Conservation (phyloP, 2,888 invertebrate genomes). For the Nymphalis c-album region DNA sequence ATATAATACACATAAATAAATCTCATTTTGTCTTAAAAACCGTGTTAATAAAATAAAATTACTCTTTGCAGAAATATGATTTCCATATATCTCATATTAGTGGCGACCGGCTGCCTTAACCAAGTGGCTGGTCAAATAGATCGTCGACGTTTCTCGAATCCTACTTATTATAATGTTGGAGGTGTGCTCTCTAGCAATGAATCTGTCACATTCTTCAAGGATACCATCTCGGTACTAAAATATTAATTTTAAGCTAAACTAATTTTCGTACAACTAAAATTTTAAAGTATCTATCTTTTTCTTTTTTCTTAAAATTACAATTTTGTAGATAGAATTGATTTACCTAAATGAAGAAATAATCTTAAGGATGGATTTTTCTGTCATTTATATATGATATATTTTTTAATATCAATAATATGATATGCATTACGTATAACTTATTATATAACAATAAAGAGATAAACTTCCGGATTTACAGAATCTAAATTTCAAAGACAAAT, state of each 20-base stretch:
- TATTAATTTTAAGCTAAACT: neutral
- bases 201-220: constrained; percentile 89
- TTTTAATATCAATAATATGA: too few relatives aligned
- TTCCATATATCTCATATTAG: constrained; percentile 48
- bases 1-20: too few relatives aligned
- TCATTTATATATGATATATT: too few relatives aligned
- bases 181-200: constrained; percentile 94
- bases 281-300: too few relatives aligned
- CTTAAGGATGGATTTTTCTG: too few relatives aligned
- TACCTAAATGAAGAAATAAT: too few relatives aligned
- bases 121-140: constrained; percentile 58
- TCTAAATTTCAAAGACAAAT: constrained; percentile 90
- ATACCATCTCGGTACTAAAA: constrained; percentile 89
- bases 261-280: neutral
- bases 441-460: neutral
- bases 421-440: neutral
- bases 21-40: too few relatives aligned
- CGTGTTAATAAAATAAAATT: neutral
- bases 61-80: constrained; percentile 40
- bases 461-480: constrained; percentile 80
- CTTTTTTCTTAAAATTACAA: too few relatives aligned
- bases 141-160: constrained; percentile 78
- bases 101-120: constrained; percentile 38
- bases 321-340: too few relatives aligned
- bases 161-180: constrained; percentile 91